Evolutionary conservation across 2,888 invertebrate species (phyloP), one percentile per base, ranked within the genome.

Genomic region (Melipona beecheii): DNA sequence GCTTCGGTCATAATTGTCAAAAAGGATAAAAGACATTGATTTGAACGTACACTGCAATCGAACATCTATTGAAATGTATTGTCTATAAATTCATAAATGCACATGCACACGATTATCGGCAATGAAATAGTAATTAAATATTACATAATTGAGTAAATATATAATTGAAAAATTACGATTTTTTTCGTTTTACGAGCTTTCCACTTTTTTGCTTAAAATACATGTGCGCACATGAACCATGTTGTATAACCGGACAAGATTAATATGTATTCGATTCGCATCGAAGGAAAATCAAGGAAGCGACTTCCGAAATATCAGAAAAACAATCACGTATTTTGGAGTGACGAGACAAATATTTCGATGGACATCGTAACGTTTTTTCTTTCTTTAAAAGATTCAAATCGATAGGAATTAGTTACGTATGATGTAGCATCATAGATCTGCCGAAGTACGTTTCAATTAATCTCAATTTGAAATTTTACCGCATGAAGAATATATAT

Each of bases 381-480:
- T 19, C n/a, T 56, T n/a, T n/a, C 19, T 73, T 60, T 73, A 43
- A 71, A n/a, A 19, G 52, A 19, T 66, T 65, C 54, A 62, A 81
- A 71, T 83, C 82, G 50, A 83, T 83, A 81, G 52, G 17, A 43
- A 49, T 62, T 60, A 4, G 66, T 70, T 60, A 65, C 56, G 58
- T 66, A 19, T 31, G 43, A 31, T 60, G n/a, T 49, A 75, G 65
- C 21, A 60, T n/a, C n/a, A 31, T 60, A 21, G 27, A 13, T 60
- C 36, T 21, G 13, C 21, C 49, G 13, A 81, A 66, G n/a, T 19
- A 54, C 24, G 13, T 17, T 72, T 72, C 43, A 71, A 75, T 83
- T 75, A 75, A 81, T 75, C 6, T 49, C 43, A 65, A 82, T 81
- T 58, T 60, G 66, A 75, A 75, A 36, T 75, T 27, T 58, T 50